Evolutionary conservation across 2,113 vertebrate species (phyloP).

Genomic region (Zosterops japonicus): DNA sequence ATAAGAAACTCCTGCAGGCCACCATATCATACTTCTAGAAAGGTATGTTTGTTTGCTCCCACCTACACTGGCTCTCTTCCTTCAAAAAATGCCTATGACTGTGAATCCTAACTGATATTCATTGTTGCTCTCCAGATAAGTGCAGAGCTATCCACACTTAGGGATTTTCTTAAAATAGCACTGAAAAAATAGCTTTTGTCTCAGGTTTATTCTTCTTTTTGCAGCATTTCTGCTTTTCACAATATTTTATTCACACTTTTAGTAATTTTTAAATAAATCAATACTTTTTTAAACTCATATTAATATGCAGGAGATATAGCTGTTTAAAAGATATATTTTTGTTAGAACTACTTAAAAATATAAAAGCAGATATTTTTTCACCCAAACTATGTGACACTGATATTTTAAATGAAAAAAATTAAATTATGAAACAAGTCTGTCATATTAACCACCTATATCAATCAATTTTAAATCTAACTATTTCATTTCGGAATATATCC

Average conservation of each 20-base stretch:
- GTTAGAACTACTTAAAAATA: neutral
- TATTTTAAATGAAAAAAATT: neutral
- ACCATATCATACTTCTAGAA: neutral
- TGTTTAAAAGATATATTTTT: neutral
- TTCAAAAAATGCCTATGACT: neutral
- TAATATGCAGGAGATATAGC: neutral
- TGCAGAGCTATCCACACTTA: neutral
- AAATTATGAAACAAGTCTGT: neutral
- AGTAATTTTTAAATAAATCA: fast-evolving
- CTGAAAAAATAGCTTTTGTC: neutral
- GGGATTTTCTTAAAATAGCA: neutral
- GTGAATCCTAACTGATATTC: neutral
- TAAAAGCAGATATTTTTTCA: neutral
- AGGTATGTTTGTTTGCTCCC: neutral
- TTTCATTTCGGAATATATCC: neutral
- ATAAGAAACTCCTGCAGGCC: neutral
- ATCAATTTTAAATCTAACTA: neutral
- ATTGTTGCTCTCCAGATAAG: neutral
- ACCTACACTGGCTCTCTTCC: neutral
- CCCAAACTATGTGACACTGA: neutral
- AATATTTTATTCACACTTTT: neutral
- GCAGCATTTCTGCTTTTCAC: neutral
- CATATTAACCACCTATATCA: neutral
- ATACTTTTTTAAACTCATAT: neutral
- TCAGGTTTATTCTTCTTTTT: neutral